These are phyloP conservation scores for Pseudoatta argentina DNA, from an alignment of 1,140 invertebrate genomes.

Conservation along the genomic window DNA sequence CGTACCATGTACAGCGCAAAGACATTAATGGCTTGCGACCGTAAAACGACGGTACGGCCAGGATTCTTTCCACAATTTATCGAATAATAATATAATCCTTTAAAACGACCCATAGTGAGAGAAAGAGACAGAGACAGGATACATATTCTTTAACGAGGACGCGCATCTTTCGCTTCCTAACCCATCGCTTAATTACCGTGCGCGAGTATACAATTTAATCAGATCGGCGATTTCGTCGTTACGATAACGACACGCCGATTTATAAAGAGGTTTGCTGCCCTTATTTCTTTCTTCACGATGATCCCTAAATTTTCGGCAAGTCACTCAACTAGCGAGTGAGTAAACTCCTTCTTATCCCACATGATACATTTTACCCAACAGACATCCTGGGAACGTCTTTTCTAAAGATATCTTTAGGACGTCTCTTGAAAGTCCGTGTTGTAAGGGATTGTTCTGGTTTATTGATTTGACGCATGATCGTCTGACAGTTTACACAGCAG, in stretches of 20 bases:
- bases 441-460: background rate
- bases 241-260: conserved; percentile 3
- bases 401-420: no score
- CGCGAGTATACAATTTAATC: conserved; percentile 40
- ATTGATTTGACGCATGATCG: conserved; percentile 16
- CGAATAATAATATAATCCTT: conserved; percentile 65
- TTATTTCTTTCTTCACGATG: background rate
- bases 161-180: conserved; percentile 4
- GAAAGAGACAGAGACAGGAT: conserved; percentile 1
- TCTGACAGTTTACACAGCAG: conserved; percentile 25
- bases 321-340: background rate
- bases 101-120: conserved; percentile 38
- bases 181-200: conserved; percentile 8
- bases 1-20: conserved; percentile 30
- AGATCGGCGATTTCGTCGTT: background rate
- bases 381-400: no score
- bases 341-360: background rate
- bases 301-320: background rate
- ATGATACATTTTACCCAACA: no score
- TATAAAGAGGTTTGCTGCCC: background rate
- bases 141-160: conserved; percentile 16
- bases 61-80: conserved; percentile 64
- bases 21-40: conserved; percentile 71
- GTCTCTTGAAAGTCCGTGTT: no score
- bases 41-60: conserved; percentile 60